Base-by-base conservation (phyloP, 2,888 invertebrate genomes). In the Synergus gifuensis region DNA sequence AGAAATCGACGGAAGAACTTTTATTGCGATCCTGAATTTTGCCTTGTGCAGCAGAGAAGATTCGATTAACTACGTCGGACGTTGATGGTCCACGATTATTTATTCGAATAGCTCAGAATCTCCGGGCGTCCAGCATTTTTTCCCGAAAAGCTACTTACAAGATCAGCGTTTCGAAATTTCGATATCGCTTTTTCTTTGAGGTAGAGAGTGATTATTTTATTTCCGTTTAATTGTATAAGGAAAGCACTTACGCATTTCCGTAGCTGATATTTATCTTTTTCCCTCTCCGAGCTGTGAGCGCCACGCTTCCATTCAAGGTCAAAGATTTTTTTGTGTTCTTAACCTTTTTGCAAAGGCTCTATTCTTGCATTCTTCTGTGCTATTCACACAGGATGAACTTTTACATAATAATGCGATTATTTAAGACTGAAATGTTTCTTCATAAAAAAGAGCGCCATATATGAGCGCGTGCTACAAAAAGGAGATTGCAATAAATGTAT, bases 231-330 rank as follows among this genome's bases (percentile, higher is more conserved):
- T 36, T 69, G 9, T 54, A 69, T 46, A 36, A 87, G 87, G 85
- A 86, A 85, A 86, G 86, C 86, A 87, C 86, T 86, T 87, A 73
- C 86, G 86, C 86, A 86, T 88, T 88, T 87, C 84, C 85, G 86
- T 84, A 84, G 83, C 79, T 85, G 87, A 82, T 82, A 84, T 77
- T 79, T 76, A 84, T 84, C 82, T 81, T 81, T 67, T 69, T 78
- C 46, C 78, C 64, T 78, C 77, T 78, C 67, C 80, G 60, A 63
- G 80, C 73, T 77, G 78, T 78, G 77, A 79, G 79, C 78, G 78
- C 67, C 80, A 76, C 76, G 76, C 78, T 81, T 82, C 81, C 66
- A 81, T 83, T 83, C 81, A 80, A 77, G 81, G 81, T 69, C 81
- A 83, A 81, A 36, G 36, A 69, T 69, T 69, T 69, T 36, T 69